Percentiles rank a stretch among this genome's conserved stretches.
Conservation (phyloP, 1,140 invertebrate genomes). For the Riptortus pedestris region DNA sequence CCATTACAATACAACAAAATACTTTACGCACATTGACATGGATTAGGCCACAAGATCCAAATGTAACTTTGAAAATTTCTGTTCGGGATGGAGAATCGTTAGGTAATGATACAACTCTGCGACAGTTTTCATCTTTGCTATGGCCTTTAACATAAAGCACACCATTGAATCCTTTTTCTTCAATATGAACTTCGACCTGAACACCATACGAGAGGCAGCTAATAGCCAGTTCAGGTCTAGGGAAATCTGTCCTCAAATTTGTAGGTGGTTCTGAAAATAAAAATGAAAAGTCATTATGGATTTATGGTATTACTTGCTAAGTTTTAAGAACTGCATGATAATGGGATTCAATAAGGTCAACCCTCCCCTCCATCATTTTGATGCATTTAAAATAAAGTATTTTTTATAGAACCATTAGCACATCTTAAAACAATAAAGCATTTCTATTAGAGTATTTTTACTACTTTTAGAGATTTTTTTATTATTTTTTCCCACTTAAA, state of each 20-base stretch:
- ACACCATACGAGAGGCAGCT: conserved; percentile 85
- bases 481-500: no score
- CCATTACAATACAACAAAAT: no score
- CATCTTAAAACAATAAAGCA: no score
- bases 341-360: conserved; percentile 6
- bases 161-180: conserved; percentile 72
- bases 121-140: conserved; percentile 82
- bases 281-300: no score
- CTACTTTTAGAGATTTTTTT: no score
- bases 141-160: conserved; percentile 89
- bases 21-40: conserved; percentile 68
- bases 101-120: conserved; percentile 62
- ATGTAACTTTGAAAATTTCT: conserved; percentile 82
- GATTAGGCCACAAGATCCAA: conserved; percentile 81
- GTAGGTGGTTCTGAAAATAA: conserved; percentile 23
- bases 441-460: no score
- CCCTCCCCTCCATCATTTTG: no score
- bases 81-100: conserved; percentile 52
- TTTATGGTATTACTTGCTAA: conserved; percentile 21
- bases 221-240: conserved; percentile 71
- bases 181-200: conserved; percentile 72
- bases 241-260: conserved; percentile 57
- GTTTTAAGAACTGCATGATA: conserved; percentile 32
- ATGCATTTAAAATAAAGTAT: no score
- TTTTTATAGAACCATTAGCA: no score